Conservation (phyloP, 2,888 invertebrate genomes). For the Coenonympha arcania region DNA sequence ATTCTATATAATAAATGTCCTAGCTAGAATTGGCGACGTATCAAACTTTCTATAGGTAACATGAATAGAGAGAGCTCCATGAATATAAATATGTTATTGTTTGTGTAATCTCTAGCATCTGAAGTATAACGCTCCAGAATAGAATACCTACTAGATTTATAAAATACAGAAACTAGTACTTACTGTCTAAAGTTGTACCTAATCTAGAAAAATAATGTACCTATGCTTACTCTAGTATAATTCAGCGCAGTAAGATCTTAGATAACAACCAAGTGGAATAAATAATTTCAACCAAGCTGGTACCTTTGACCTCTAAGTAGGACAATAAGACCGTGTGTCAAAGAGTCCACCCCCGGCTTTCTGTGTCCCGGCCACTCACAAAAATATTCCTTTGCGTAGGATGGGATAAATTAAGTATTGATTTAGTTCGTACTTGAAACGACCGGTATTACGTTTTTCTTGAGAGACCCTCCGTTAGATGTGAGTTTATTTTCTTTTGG, state of each 20-base stretch:
- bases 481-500: no score
- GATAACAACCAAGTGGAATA: no score
- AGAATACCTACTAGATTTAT: no score
- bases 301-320: background rate
- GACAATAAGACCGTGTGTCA: background rate
- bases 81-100: background rate
- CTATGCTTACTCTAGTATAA: no score
- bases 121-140: no score
- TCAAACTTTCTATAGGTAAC: background rate
- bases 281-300: background rate
- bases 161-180: background rate
- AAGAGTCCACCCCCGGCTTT: background rate
- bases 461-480: no score
- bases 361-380: background rate
- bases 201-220: no score
- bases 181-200: no score
- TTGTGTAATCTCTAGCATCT: background rate
- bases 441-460: background rate
- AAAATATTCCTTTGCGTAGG: constrained; percentile 2
- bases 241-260: no score
- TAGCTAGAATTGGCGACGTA: background rate
- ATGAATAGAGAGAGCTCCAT: background rate
- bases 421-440: background rate
- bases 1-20: background rate
- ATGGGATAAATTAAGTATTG: constrained; percentile 3